Conservation (phyloP, 2,113 vertebrate species). For the Myocastor coypus region DNA sequence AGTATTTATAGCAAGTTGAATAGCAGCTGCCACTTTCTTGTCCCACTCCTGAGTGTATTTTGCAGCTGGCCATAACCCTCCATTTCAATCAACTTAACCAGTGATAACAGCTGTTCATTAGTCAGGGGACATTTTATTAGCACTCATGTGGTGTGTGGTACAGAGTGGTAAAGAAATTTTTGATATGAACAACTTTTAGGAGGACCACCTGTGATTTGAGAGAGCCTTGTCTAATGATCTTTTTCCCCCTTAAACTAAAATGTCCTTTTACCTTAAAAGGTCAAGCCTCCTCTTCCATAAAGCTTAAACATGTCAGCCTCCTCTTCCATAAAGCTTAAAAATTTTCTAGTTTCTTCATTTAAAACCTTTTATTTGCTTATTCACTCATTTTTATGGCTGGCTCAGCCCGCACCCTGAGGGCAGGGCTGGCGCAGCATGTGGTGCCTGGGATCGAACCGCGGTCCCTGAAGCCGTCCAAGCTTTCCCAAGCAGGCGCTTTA, state of each 20-base stretch:
- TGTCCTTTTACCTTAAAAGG: slow-evolving; percentile 74
- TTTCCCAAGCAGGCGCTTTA: no score
- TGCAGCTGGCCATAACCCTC: slow-evolving; percentile 87
- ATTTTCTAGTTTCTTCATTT: slow-evolving; percentile 69
- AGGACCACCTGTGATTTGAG: slow-evolving; percentile 78
- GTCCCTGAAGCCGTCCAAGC: no score
- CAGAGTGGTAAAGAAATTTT: slow-evolving; percentile 75
- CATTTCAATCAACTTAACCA: slow-evolving; percentile 85
- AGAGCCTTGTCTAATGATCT: slow-evolving; percentile 73
- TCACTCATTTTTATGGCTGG: no score
- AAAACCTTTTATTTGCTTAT: no score
- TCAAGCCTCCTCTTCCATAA: slow-evolving; percentile 76
- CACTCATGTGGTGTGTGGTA: slow-evolving; percentile 75
- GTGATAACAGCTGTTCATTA: slow-evolving; percentile 88
- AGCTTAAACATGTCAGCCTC: slow-evolving; percentile 74
- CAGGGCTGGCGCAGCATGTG: no score
- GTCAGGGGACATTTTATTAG: slow-evolving; percentile 83
- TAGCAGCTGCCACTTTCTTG: slow-evolving; percentile 86
- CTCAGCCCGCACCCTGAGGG: no score
- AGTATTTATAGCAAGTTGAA: slow-evolving; percentile 88
- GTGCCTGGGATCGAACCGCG: no score
- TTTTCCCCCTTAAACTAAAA: slow-evolving; percentile 77
- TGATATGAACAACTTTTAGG: slow-evolving; percentile 75
- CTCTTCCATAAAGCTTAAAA: slow-evolving; percentile 78
- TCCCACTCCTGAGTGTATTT: slow-evolving; percentile 82